These are phyloP conservation scores for Watsonalla binaria DNA, from an alignment of 2,888 invertebrate genomes.

Conservation along the genomic window DNA sequence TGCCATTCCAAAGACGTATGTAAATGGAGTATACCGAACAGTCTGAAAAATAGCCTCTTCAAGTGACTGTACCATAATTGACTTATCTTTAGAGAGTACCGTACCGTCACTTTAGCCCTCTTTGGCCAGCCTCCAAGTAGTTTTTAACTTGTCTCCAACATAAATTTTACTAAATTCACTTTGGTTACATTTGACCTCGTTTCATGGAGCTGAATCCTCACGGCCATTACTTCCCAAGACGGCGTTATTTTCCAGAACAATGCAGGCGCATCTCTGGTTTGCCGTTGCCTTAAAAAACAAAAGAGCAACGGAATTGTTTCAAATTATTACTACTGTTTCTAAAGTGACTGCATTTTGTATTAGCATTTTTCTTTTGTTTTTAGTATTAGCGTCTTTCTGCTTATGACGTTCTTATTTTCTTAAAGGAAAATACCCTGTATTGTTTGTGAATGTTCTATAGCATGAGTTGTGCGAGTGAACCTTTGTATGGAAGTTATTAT, in stretches of 20 bases:
- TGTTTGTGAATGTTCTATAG: no score
- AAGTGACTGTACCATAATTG: no score
- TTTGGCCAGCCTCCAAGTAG: not conserved
- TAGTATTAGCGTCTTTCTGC: constrained; percentile 14
- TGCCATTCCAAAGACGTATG: no score
- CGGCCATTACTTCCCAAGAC: constrained; percentile 6
- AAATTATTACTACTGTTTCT: constrained; percentile 28
- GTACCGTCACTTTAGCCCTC: no score
- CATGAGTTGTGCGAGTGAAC: no score
- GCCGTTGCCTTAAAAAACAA: constrained; percentile 28
- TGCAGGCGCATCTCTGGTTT: constrained; percentile 17
- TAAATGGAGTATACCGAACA: no score
- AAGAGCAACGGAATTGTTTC: constrained; percentile 29
- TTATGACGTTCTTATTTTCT: no score
- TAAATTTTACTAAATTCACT: constrained; percentile 4
- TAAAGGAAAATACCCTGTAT: no score
- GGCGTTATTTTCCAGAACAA: constrained; percentile 48
- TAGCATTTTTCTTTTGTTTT: constrained; percentile 14
- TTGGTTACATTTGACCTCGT: constrained; percentile 15
- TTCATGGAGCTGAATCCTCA: no score
- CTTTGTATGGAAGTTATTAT: no score
- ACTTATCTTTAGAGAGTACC: no score
- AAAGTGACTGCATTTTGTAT: constrained; percentile 17
- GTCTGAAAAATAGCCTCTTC: no score
- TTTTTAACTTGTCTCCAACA: constrained; percentile 9